Evolutionary conservation across 1,140 invertebrate genomes (phyloP).

Genomic region (Lycorma delicatula): DNA sequence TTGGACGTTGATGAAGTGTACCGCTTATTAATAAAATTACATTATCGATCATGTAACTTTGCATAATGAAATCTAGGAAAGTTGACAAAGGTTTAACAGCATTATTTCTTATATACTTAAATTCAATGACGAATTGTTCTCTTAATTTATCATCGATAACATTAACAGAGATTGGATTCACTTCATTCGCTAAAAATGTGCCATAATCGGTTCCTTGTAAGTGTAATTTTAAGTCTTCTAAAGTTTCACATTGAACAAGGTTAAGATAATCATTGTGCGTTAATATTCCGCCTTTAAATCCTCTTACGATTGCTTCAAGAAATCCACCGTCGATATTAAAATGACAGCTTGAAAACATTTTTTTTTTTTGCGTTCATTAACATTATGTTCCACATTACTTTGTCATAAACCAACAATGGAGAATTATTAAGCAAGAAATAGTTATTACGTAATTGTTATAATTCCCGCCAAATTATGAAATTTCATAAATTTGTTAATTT

Average conservation of each 20-base stretch:
- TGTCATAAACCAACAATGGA: no score
- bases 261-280: conserved; percentile 96
- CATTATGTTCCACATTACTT: no score
- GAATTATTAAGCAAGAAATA: no score
- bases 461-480: no score
- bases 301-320: conserved; percentile 91
- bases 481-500: no score
- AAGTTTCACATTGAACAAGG: conserved; percentile 96
- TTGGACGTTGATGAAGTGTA: conserved; percentile 94
- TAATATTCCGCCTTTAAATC: conserved; percentile 96
- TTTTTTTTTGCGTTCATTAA: no score
- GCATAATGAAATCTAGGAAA: conserved; percentile 97
- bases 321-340: conserved; percentile 99
- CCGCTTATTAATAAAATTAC: conserved; percentile 98
- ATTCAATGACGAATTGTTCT: conserved; percentile 96
- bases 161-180: conserved; percentile 90
- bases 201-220: conserved; percentile 98
- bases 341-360: conserved; percentile 61
- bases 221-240: conserved; percentile 98
- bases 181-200: conserved; percentile 95
- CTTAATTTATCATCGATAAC: conserved; percentile 96
- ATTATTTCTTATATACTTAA: conserved; percentile 95
- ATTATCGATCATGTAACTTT: conserved; percentile 99
- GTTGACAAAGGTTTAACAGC: conserved; percentile 92
- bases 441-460: no score